Base-by-base conservation (phyloP, 2,113 vertebrate species). In the Paradoxurus hermaphroditus region DNA sequence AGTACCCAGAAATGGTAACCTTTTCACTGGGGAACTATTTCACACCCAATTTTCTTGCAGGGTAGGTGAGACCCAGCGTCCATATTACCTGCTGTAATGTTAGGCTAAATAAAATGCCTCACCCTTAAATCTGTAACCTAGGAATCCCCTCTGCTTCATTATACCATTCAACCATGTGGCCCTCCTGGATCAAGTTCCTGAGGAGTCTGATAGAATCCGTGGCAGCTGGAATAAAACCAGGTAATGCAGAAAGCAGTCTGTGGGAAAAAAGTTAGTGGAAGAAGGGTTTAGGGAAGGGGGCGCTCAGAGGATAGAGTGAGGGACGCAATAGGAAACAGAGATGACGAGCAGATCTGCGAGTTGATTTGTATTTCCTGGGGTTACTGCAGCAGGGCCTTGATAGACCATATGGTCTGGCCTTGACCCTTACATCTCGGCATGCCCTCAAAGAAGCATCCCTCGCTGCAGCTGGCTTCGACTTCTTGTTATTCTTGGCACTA, bases 401-500 rank as follows among this genome's bases (percentile, higher is more conserved):
- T 93, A 94, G 98, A 97, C 98, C 98, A 98, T 99, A 99, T 98
- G 98, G 96, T 98, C 96, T 97, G 92, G 96, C 97, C 98, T 98
- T 99, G 98, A 99, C 98, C 98, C 98, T 98, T 98, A 97, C 95
- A 97, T 98, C 96, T 97, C 98, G 86, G 91, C 94, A 49, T 86
- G 92, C 97, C 97, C 98, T 98, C 95, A 5, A 90, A 98, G 98
- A 98, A 98, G 98, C 98, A 98, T 97, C 75, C 0, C 77, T 97
- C 82, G 1, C 96, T 96, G 95, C 56, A 97, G 96, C 98, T 98
- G 97, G 97, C 98, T 98, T 94, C 97, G 91, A 90, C 51, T 96
- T 96, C 97, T 97, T 98, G 98, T 98, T 98, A 98, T 99, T 99
- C 97, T 99, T 99, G 98, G 98, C 98, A 98, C 97, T 96, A 91